A percentile compares a stretch with the other conserved stretches of the same genome.
phyloP scores from a whole-genome alignment of 2,797 vertebrate species.

The Dicrostonyx torquatus region DNA sequence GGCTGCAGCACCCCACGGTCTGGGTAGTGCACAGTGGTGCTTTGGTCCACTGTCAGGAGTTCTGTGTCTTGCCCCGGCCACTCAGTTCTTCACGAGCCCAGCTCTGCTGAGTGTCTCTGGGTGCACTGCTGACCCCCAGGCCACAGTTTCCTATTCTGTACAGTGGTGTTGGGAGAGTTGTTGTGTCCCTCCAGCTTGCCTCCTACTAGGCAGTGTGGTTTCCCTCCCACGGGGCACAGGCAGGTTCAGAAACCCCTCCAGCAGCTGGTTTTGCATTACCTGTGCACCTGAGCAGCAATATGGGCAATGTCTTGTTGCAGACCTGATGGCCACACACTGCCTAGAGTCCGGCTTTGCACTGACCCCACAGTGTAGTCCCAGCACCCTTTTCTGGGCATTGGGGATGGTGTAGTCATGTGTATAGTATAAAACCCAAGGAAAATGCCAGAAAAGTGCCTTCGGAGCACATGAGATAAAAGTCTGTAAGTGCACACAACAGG shows the following conservation, averaged over 20 bases:
- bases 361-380: not conserved
- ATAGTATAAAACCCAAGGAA: not conserved
- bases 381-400: no score
- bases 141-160: not conserved
- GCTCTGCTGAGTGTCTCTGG: not conserved
- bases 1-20: not conserved
- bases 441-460: not conserved
- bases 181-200: not conserved
- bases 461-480: not conserved
- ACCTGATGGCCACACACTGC: not conserved
- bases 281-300: not conserved
- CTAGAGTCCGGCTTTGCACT: not conserved
- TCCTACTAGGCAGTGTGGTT: not conserved
- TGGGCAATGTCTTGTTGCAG: no score
- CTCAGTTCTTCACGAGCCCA: not conserved
- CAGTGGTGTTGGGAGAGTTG: not conserved
- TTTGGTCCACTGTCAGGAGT: not conserved
- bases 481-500: not conserved
- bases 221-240: not conserved
- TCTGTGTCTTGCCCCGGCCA: rapidly evolving
- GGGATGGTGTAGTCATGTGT: no score
- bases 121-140: not conserved
- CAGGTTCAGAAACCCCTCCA: not conserved
- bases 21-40: rapidly evolving
- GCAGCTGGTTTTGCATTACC: no score